These are phyloP conservation scores for Periphyllus acericola DNA, from an alignment of 2,888 invertebrate species.

Conservation along the genomic window DNA sequence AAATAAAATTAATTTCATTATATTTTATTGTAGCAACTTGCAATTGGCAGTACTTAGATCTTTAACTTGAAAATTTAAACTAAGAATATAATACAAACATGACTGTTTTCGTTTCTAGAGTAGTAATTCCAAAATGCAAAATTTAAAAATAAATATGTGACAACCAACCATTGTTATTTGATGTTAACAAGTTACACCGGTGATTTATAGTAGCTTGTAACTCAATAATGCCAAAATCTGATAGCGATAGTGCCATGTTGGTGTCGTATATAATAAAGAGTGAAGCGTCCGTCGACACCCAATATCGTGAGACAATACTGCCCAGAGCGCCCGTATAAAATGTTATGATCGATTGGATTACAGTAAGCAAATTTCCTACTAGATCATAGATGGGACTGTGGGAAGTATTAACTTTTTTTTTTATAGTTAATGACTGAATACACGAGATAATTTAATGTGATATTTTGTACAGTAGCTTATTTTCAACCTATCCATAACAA, in stretches of 20 bases:
- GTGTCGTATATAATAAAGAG: constrained; percentile 27
- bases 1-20: too few relatives aligned
- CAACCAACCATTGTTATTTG: neutral
- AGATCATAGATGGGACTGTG: neutral
- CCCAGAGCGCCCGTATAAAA: constrained; percentile 52
- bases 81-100: too few relatives aligned
- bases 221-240: constrained; percentile 48
- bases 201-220: constrained; percentile 34
- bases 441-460: neutral
- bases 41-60: too few relatives aligned
- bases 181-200: constrained; percentile 1
- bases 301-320: constrained; percentile 54
- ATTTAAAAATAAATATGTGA: too few relatives aligned
- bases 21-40: too few relatives aligned
- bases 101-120: too few relatives aligned
- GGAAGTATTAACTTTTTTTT: neutral
- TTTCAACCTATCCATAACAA: too few relatives aligned
- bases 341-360: constrained; percentile 56
- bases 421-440: constrained; percentile 4
- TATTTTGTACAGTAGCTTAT: neutral
- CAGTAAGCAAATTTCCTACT: neutral
- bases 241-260: constrained; percentile 1
- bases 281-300: constrained; percentile 19
- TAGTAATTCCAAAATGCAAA: neutral
- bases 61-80: too few relatives aligned